Conservation (phyloP, 1,140 invertebrate genomes). For the Drosophila serrata region DNA sequence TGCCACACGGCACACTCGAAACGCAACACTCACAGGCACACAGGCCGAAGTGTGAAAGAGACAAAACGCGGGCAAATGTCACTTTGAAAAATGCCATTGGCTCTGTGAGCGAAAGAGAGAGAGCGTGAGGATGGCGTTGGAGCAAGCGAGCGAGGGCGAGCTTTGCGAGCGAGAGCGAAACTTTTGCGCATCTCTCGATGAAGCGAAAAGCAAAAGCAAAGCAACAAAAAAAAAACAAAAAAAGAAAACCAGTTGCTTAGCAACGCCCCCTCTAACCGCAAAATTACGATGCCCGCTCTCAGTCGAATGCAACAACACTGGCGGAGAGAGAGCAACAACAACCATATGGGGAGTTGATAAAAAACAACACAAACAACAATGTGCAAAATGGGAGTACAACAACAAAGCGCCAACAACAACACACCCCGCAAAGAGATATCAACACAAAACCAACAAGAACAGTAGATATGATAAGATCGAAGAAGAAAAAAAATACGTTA, state of each 20-base stretch:
- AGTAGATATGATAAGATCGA: constrained; percentile 9
- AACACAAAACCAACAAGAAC: constrained; percentile 15
- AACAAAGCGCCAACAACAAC: constrained; percentile 8
- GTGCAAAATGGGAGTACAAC: constrained; percentile 12
- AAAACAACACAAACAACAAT: constrained; percentile 19
- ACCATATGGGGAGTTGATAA: constrained; percentile 12
- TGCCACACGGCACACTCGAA: constrained; percentile 16
- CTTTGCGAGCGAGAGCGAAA: constrained; percentile 34
- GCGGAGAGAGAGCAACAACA: constrained; percentile 4
- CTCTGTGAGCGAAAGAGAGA: constrained; percentile 54
- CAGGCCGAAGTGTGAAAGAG: constrained; percentile 56
- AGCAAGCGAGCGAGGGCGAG: constrained; percentile 15
- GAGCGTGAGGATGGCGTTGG: constrained; percentile 25
- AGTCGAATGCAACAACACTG: background rate
- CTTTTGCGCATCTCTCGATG: constrained; percentile 72
- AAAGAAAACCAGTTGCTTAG: constrained; percentile 80
- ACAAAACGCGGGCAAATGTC: constrained; percentile 83
- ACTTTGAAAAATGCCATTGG: constrained; percentile 85
- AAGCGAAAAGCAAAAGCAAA: constrained; percentile 42
- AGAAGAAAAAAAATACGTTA: background rate
- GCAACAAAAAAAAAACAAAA: constrained; percentile 48
- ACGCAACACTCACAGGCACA: constrained; percentile 19
- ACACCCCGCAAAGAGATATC: constrained; percentile 4
- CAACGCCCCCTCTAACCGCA: constrained; percentile 85
- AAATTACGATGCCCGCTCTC: constrained; percentile 30